Evolutionary conservation across 2,113 vertebrate species (phyloP).

Genomic region (Coturnix japonica): DNA sequence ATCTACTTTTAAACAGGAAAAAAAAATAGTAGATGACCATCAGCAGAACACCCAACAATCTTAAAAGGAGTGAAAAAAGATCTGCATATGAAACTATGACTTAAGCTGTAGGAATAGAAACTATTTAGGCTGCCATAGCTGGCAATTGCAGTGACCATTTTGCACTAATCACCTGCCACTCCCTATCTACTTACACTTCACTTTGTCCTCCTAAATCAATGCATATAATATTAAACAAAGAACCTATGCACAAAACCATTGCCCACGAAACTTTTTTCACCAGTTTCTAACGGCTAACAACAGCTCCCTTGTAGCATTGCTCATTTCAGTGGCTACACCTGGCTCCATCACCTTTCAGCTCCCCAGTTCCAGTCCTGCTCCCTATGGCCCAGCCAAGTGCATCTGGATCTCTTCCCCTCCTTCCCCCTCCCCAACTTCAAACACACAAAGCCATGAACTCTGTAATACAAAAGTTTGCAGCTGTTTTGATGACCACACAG

Average conservation of each 20-base stretch:
- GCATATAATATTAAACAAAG: background rate
- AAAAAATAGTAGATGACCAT: background rate
- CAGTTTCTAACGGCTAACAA: background rate
- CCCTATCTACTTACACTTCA: background rate
- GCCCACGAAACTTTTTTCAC: background rate
- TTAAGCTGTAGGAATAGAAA: constrained; percentile 28
- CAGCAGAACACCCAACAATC: constrained; percentile 29
- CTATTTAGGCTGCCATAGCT: constrained; percentile 26
- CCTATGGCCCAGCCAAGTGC: background rate
- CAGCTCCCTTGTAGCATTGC: background rate
- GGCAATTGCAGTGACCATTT: constrained; percentile 47
- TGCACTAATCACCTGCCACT: constrained; percentile 32
- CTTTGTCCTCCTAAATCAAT: background rate
- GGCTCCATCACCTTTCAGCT: background rate
- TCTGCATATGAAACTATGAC: constrained; percentile 21
- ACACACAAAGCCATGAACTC: rapidly evolving
- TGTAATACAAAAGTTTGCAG: background rate
- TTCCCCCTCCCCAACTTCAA: background rate
- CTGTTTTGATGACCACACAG: rapidly evolving
- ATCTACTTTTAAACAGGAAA: background rate
- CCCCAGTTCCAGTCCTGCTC: background rate
- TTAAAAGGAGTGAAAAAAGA: constrained; percentile 35
- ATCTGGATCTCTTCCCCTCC: background rate
- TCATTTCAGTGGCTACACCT: rapidly evolving
- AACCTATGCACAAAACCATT: background rate